phyloP scores from a whole-genome alignment of 2,888 invertebrate species.

The Chaetogeoica ovagalla region DNA sequence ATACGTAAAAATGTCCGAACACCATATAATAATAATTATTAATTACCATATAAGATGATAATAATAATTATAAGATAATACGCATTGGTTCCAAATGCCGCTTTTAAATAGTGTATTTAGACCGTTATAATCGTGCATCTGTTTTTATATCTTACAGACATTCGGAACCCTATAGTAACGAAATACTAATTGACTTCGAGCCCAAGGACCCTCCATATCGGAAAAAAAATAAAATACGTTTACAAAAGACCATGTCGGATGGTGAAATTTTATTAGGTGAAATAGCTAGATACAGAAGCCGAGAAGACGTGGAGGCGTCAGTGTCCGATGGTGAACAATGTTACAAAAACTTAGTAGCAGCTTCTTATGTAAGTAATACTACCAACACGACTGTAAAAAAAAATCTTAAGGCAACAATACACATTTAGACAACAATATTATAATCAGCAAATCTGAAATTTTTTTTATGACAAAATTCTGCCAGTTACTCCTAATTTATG shows the following conservation, averaged over 20 bases:
- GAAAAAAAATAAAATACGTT: constrained; percentile 57
- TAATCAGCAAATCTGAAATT: not conserved
- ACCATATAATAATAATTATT: too few relatives aligned
- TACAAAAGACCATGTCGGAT: constrained; percentile 79
- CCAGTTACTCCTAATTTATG: too few relatives aligned
- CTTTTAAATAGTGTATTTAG: too few relatives aligned
- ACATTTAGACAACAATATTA: not conserved
- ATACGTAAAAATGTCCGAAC: too few relatives aligned
- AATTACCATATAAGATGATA: too few relatives aligned
- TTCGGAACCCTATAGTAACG: constrained; percentile 67
- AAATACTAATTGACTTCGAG: constrained; percentile 86
- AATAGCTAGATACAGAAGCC: constrained; percentile 59
- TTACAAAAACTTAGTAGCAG: constrained; percentile 54
- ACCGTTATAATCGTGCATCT: not conserved
- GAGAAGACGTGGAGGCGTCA: constrained; percentile 60
- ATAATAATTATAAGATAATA: too few relatives aligned
- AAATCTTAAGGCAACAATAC: too few relatives aligned
- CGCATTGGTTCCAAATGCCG: too few relatives aligned
- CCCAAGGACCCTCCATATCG: constrained; percentile 62
- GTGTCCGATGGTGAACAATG: constrained; percentile 61
- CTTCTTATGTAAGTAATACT: constrained; percentile 31
- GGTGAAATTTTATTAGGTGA: constrained; percentile 72
- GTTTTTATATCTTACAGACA: not conserved
- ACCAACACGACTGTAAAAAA: too few relatives aligned
- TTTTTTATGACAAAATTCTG: too few relatives aligned